Conservation (phyloP, 2,797 vertebrate genomes). For the Pampus argenteus region DNA sequence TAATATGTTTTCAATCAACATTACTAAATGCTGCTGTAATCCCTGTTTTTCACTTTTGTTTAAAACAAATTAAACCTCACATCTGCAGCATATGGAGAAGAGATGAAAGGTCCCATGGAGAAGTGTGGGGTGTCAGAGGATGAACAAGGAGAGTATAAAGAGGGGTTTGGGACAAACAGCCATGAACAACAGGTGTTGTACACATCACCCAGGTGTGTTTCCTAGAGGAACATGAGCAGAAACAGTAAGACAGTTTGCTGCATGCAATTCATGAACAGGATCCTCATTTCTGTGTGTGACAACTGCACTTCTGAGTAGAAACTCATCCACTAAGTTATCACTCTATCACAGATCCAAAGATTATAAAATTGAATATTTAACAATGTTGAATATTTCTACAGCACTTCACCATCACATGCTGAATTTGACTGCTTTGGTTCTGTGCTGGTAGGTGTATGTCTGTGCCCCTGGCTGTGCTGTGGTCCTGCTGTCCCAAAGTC, state of each 20-base stretch:
- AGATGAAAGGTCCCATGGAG: conserved; percentile 14
- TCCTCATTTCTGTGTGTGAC: neutral
- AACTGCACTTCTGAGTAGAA: neutral
- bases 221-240: neutral
- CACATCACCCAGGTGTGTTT: conserved; percentile 73
- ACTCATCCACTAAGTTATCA: no score
- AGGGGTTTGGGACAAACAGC: conserved; percentile 21
- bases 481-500: conserved; percentile 84
- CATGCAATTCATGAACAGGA: neutral
- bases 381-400: neutral
- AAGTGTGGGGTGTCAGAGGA: conserved; percentile 3
- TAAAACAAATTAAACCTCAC: neutral
- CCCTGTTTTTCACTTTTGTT: neutral
- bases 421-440: neutral
- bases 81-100: conserved; percentile 33
- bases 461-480: conserved; percentile 87
- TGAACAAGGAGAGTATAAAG: conserved; percentile 20
- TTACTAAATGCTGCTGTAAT: no score
- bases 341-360: neutral
- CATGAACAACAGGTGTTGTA: conserved; percentile 57
- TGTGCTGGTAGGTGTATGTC: conserved; percentile 68
- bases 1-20: no score
- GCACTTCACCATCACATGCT: neutral
- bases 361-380: neutral
- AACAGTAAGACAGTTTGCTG: neutral